Evolutionary conservation across 2,797 vertebrate genomes (phyloP).

Genomic region (Notamacropus eugenii): DNA sequence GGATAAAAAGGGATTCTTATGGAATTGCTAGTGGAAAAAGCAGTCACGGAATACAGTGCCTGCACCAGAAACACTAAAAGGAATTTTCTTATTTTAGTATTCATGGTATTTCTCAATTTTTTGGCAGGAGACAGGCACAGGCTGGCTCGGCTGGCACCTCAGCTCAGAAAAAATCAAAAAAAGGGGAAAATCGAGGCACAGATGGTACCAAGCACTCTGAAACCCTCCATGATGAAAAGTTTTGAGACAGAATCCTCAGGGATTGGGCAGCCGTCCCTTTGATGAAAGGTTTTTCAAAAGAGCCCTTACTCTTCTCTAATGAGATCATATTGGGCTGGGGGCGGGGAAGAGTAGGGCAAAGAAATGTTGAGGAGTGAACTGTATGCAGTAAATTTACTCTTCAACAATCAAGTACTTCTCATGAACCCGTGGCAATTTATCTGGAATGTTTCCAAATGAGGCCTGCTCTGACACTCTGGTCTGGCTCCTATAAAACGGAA

Average conservation of each 20-base stretch:
- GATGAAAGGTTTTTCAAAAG: slow-evolving; percentile 58
- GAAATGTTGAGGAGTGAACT: neutral
- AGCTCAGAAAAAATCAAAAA: slow-evolving; percentile 66
- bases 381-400: neutral
- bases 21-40: slow-evolving; percentile 47
- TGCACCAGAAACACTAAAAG: slow-evolving; percentile 70
- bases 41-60: slow-evolving; percentile 66
- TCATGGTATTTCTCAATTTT: slow-evolving; percentile 68
- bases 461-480: neutral
- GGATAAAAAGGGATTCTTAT: slow-evolving; percentile 57
- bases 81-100: slow-evolving; percentile 67
- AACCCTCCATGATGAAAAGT: slow-evolving; percentile 67
- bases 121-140: slow-evolving; percentile 75
- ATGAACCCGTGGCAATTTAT: neutral
- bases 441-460: neutral
- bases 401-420: neutral
- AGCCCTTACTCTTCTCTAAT: slow-evolving; percentile 10
- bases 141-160: slow-evolving; percentile 77
- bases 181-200: slow-evolving; percentile 73
- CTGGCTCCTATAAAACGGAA: neutral
- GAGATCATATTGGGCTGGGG: slow-evolving; percentile 34
- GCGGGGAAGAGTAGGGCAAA: slow-evolving; percentile 15
- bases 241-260: slow-evolving; percentile 49
- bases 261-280: slow-evolving; percentile 40
- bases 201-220: slow-evolving; percentile 74